These are phyloP conservation scores for Stichodactyla helianthus DNA, from an alignment of 64 coral and sea anemone species.

Conservation along the genomic window DNA sequence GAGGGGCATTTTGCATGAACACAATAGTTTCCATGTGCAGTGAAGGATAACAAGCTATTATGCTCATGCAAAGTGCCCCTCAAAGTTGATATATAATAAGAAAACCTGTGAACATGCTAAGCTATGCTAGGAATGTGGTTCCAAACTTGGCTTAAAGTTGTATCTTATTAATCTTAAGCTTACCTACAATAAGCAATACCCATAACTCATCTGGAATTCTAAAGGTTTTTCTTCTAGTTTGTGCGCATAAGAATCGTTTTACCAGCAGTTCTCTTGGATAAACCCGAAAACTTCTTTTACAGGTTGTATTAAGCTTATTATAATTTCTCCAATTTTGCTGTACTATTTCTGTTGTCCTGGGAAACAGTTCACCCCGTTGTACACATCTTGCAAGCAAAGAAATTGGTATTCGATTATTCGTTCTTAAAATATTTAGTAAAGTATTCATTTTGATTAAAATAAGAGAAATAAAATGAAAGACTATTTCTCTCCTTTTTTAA, in stretches of 20 bases:
- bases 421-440: neutral
- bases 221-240: neutral
- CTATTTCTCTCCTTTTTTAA: neutral
- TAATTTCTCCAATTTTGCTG: neutral
- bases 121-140: neutral
- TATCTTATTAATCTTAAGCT: neutral
- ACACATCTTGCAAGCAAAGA: neutral
- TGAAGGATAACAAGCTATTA: too few relatives aligned
- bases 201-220: conserved; percentile 28
- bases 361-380: neutral
- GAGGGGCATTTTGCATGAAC: too few relatives aligned
- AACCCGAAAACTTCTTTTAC: neutral
- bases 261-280: neutral
- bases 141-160: neutral
- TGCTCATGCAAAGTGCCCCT: too few relatives aligned
- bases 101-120: neutral
- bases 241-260: neutral
- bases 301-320: neutral
- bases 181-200: conserved; percentile 20
- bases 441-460: neutral
- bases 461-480: neutral
- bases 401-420: neutral
- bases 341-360: neutral
- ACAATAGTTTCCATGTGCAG: too few relatives aligned
- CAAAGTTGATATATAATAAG: neutral